Evolutionary conservation across 2,797 vertebrate genomes (phyloP).

Genomic region (Sparidentex hasta): DNA sequence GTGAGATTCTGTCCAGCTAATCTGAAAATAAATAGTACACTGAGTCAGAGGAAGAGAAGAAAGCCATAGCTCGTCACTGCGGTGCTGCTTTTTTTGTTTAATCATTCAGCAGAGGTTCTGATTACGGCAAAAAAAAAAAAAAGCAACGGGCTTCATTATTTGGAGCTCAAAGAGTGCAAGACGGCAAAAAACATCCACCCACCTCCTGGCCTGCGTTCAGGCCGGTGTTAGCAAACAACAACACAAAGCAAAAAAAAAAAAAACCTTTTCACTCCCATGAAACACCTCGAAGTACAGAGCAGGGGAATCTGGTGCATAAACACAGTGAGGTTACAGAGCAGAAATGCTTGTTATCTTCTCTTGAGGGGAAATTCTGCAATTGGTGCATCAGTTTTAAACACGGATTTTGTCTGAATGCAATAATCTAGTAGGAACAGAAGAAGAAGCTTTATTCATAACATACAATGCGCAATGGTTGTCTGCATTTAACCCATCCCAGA

Average conservation of each 20-base stretch:
- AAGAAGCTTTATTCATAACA: no score
- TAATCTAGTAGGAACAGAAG: not conserved
- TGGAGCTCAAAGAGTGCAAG: constrained; percentile 36
- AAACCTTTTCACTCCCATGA: constrained; percentile 18
- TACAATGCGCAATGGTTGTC: no score
- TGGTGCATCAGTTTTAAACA: not conserved
- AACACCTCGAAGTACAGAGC: constrained; percentile 15
- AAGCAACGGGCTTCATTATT: constrained; percentile 59
- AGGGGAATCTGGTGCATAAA: not conserved
- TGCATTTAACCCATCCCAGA: no score
- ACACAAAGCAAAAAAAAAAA: constrained; percentile 8
- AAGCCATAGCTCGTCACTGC: not conserved
- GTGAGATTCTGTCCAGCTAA: constrained; percentile 6
- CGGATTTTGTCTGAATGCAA: not conserved
- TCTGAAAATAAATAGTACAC: constrained; percentile 30
- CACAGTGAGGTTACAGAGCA: not conserved
- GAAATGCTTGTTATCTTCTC: not conserved
- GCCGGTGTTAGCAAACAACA: constrained; percentile 18
- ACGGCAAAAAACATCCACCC: constrained; percentile 38
- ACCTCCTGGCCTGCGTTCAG: constrained; percentile 31
- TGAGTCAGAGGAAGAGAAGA: not conserved
- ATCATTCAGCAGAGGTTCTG: constrained; percentile 21
- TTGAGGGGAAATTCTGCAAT: constrained; percentile 7
- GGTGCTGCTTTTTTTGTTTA: constrained; percentile 10
- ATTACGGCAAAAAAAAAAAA: constrained; percentile 6